Evolutionary conservation across 2,888 invertebrate species (phyloP), one percentile per base, ranked within the genome.

Genomic region (Polydrusus tereticollis): DNA sequence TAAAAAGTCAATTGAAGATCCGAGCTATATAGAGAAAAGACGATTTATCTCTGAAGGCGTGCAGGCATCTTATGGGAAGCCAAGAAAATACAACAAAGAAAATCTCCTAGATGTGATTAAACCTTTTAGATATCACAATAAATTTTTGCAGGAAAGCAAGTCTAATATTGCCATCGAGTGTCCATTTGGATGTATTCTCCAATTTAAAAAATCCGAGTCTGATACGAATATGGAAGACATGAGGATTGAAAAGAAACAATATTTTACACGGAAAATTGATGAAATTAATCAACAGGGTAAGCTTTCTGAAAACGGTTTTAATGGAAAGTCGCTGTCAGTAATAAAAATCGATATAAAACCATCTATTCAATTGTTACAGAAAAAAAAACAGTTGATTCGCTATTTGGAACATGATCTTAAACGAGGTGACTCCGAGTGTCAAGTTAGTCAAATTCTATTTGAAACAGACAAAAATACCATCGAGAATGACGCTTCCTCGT

Each of bases 371-470:
- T 10, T 68, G 33, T 20, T 68, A 18, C 26, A 29, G 14, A 43
- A 23, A n/a, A 43, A 45, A 36, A 60, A 36, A 12, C 57, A 68
- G 21, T 10, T 71, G 18, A 72, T 72, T 10, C 43, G 26, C 12
- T 67, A 72, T 33, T 26, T 67, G 7, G 67, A 67, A 21, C 6
- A 18, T 5, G 43, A 55, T 20, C 43, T 72, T n/a, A 60, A 36
- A 62, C 20, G 55, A 8, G 72, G 72, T 7, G 55, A 67, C 16
- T 72, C 72, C 0, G 63, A 64, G 10, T 43, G 36, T 45, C 43
- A 72, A 45, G 59, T 67, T 5, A 72, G 67, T 26, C 58, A 72
- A 16, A 55, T 72, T n/a, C 16, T 72, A 16, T 72, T 62, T 21
- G 50, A 66, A 65, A 65, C 38, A 1, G 23, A 26, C 8, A 50